phyloP scores from a whole-genome alignment of 2,797 vertebrate species.

The Galaxias olidus region DNA sequence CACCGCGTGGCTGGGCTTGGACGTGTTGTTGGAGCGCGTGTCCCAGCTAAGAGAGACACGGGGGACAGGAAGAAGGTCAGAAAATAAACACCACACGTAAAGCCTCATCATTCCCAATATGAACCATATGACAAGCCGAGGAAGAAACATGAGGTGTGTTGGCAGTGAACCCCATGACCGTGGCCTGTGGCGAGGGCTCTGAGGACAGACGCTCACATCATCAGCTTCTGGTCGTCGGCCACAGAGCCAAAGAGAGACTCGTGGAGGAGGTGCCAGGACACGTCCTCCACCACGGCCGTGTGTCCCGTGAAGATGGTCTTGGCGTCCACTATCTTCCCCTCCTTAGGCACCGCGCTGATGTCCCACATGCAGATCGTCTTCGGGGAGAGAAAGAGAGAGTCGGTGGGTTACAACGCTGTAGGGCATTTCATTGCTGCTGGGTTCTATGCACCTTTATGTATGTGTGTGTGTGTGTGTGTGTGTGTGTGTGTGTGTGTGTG shows the following conservation, averaged over 20 bases:
- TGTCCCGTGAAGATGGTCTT: constrained; percentile 99
- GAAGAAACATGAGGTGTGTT: not conserved
- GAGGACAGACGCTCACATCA: constrained; percentile 83
- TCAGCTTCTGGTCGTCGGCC: constrained; percentile 96
- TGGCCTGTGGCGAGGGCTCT: too few relatives aligned
- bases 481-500: not conserved
- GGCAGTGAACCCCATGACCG: too few relatives aligned
- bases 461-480: not conserved
- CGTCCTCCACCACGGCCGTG: constrained; percentile 95
- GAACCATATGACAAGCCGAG: not conserved
- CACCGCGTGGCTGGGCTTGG: constrained; percentile 96
- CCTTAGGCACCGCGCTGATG: constrained; percentile 95
- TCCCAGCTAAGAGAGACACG: constrained; percentile 85
- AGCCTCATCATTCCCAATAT: not conserved
- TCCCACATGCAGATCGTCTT: constrained; percentile 98
- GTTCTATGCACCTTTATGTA: not conserved
- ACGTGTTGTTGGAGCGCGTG: constrained; percentile 95
- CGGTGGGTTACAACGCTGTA: not conserved
- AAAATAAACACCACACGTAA: not conserved
- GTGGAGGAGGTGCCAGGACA: constrained; percentile 95
- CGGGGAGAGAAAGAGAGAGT: constrained; percentile 2
- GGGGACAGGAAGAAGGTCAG: not conserved
- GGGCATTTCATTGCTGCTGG: not conserved
- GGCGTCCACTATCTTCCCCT: constrained; percentile 95
- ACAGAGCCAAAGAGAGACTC: constrained; percentile 97